Evolutionary conservation across 2,888 invertebrate genomes (phyloP).

Genomic region (Callosobruchus maculatus): DNA sequence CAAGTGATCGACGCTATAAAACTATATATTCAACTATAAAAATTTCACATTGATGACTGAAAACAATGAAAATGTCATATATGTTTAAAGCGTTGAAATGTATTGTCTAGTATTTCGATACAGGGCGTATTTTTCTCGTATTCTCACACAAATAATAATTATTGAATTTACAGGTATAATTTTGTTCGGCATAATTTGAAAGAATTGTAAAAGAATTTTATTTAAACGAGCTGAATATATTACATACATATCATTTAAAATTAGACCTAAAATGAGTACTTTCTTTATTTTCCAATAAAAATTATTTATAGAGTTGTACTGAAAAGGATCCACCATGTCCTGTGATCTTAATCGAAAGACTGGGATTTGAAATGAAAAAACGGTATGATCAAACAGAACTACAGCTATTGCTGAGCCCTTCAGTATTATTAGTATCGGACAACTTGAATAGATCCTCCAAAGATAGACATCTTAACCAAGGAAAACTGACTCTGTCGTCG

Average conservation of each 20-base stretch:
- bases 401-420: constrained; percentile 85
- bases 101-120: no score
- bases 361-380: constrained; percentile 98
- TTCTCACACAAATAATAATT: no score
- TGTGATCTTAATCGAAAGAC: constrained; percentile 79
- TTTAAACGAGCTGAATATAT: background rate
- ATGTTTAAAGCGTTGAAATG: no score
- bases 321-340: constrained; percentile 90
- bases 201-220: background rate
- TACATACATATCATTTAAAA: no score
- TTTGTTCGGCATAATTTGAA: background rate
- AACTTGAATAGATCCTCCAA: constrained; percentile 65
- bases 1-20: no score
- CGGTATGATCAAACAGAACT: constrained; percentile 86
- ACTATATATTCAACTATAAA: no score
- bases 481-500: constrained; percentile 80
- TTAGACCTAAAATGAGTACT: no score
- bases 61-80: no score
- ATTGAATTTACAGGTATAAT: background rate
- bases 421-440: constrained; percentile 77
- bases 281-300: background rate
- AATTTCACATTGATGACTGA: no score
- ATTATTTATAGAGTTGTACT: constrained; percentile 67
- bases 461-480: constrained; percentile 74
- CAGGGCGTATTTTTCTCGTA: no score